A percentile compares a stretch with the other conserved stretches of the same genome.
These are phyloP conservation scores for Iselma pallidipennis DNA, from an alignment of 2,888 invertebrate genomes.

Conservation along the genomic window DNA sequence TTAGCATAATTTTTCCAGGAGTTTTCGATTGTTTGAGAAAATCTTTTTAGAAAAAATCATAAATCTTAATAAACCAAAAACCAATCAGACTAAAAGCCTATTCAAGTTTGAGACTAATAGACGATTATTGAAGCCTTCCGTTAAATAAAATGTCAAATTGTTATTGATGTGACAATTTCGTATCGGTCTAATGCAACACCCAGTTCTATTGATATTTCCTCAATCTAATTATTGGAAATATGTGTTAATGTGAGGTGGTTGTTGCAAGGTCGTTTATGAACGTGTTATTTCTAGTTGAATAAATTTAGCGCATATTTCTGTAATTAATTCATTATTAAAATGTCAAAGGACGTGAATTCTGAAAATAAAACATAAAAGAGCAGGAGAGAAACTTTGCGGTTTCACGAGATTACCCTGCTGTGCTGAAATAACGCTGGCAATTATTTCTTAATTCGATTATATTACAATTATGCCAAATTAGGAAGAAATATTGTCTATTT, in stretches of 20 bases:
- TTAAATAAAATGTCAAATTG: background rate
- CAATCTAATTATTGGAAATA: no score
- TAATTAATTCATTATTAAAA: conserved; percentile 19
- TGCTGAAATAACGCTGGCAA: no score
- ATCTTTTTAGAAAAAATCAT: background rate
- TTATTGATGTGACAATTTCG: conserved; percentile 6
- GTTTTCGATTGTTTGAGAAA: no score
- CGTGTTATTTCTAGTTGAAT: background rate
- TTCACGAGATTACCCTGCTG: background rate
- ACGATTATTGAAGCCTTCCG: background rate
- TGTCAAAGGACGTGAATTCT: conserved; percentile 11
- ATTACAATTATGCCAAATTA: no score
- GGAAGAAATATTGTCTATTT: no score
- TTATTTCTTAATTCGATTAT: no score
- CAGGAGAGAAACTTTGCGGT: background rate
- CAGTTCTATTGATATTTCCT: background rate
- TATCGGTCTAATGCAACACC: no score
- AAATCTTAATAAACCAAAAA: background rate
- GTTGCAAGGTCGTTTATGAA: background rate
- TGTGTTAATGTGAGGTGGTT: background rate
- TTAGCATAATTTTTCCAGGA: no score
- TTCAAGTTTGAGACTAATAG: no score
- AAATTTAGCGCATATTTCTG: conserved; percentile 14
- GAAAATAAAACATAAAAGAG: background rate
- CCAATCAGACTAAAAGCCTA: background rate